Percentiles rank a stretch among this genome's conserved stretches.
phyloP scores from a whole-genome alignment of 2,888 invertebrate species.

The Nudaria mundana region DNA sequence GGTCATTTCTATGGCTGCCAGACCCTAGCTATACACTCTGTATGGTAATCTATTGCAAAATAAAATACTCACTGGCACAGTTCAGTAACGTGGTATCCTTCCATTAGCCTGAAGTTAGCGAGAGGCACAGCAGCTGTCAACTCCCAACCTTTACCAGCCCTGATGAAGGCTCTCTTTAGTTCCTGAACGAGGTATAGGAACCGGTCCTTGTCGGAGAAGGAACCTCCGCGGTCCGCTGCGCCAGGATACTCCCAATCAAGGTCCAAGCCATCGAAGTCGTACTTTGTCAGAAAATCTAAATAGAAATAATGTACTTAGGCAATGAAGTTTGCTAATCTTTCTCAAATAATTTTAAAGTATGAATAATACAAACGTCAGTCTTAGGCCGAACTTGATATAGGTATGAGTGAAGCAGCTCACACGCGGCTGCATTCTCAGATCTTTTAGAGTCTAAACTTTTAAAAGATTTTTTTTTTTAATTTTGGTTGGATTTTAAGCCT shows the following conservation, averaged over 20 bases:
- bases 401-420: too few species aligned
- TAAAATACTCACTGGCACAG: slow-evolving; percentile 87
- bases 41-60: too few species aligned
- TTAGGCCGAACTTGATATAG: too few species aligned
- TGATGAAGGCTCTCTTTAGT: slow-evolving; percentile 88
- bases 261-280: slow-evolving; percentile 92
- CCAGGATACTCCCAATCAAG: slow-evolving; percentile 96
- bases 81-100: slow-evolving; percentile 95
- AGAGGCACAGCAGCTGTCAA: slow-evolving; percentile 95
- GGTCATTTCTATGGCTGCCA: too few species aligned
- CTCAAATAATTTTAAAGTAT: not conserved
- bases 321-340: not conserved
- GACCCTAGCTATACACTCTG: too few species aligned
- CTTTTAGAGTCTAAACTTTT: too few species aligned
- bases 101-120: slow-evolving; percentile 92
- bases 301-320: not conserved
- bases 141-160: slow-evolving; percentile 89
- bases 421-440: too few species aligned
- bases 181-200: slow-evolving; percentile 93
- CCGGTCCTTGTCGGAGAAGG: slow-evolving; percentile 90
- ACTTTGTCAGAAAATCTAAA: slow-evolving; percentile 86
- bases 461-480: too few species aligned
- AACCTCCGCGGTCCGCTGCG: slow-evolving; percentile 92
- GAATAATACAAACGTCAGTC: not conserved
- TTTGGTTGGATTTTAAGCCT: too few species aligned